phyloP scores from a whole-genome alignment of 1,140 invertebrate genomes.

The Anastrepha ludens region DNA sequence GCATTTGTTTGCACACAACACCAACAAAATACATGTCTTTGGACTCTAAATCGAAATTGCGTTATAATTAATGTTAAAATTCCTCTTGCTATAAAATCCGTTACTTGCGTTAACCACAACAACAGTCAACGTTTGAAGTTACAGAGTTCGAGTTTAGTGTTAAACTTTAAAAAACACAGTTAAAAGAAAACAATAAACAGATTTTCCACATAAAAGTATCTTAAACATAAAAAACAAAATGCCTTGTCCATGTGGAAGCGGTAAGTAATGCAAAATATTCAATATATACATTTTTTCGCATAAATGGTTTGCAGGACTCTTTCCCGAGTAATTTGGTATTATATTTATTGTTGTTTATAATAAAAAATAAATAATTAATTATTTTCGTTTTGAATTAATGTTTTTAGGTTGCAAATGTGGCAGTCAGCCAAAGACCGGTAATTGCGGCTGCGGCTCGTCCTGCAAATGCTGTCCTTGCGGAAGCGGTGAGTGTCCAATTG shows the following conservation, averaged over 20 bases:
- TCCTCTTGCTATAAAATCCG: not conserved
- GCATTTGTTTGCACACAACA: not conserved
- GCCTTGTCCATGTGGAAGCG: slow-evolving; percentile 47
- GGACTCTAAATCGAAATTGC: not conserved
- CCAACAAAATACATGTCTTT: not conserved
- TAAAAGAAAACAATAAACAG: not conserved
- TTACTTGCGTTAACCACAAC: not conserved
- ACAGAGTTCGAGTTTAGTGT: not conserved
- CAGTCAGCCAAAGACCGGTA: slow-evolving; percentile 4
- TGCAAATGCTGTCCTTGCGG: slow-evolving; percentile 29
- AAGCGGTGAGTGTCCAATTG: slow-evolving; percentile 8
- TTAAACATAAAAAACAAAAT: not conserved
- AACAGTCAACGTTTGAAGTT: slow-evolving; percentile 4
- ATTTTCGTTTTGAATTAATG: not conserved
- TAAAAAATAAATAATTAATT: not conserved
- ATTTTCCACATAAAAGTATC: not conserved
- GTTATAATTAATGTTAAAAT: not conserved
- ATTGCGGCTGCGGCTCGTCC: not conserved
- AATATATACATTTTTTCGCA: no score
- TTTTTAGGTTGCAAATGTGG: slow-evolving; percentile 26
- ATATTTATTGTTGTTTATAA: no score
- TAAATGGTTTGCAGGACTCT: no score
- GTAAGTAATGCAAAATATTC: slow-evolving; percentile 7
- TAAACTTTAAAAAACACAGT: not conserved
- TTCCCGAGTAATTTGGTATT: no score